A percentile compares a stretch with the other conserved stretches of the same genome.
These are phyloP conservation scores for Danio aesculapii DNA, from an alignment of 2,797 vertebrate species.

Conservation along the genomic window DNA sequence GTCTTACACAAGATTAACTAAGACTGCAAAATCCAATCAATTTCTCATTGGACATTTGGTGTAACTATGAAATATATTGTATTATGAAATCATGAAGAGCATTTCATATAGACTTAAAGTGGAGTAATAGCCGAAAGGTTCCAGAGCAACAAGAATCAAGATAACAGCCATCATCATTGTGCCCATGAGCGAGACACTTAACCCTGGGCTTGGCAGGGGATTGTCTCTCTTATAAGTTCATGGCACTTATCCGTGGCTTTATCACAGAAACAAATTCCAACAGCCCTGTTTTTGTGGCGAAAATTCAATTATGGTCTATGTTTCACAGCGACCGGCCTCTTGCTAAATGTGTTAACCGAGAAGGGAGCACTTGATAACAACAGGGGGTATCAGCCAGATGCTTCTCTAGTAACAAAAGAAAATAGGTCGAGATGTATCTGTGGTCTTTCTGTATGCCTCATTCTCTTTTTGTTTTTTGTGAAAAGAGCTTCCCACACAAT, in stretches of 20 bases:
- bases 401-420: conserved; percentile 14
- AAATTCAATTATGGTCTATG: conserved; percentile 5
- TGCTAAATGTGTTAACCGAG: conserved; percentile 25
- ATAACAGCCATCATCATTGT: neutral
- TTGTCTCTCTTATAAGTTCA: conserved; percentile 17
- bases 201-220: neutral
- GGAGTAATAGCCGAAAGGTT: neutral
- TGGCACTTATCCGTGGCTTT: neutral
- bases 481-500: conserved; percentile 67
- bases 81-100: neutral
- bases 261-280: neutral
- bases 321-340: neutral
- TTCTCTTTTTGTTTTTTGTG: conserved; percentile 39
- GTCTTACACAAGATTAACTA: neutral
- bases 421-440: conserved; percentile 25
- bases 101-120: neutral
- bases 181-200: conserved; percentile 8
- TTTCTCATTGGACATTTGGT: neutral
- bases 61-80: neutral
- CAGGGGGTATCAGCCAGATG: conserved; percentile 14
- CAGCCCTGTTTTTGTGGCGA: neutral
- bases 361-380: conserved; percentile 23
- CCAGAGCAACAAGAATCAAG: neutral
- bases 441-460: conserved; percentile 56
- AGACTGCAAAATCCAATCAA: neutral